Percentiles rank a stretch among this genome's conserved stretches.
These are phyloP conservation scores for Leucoptera coffeella DNA, from an alignment of 2,888 invertebrate species.

Conservation along the genomic window DNA sequence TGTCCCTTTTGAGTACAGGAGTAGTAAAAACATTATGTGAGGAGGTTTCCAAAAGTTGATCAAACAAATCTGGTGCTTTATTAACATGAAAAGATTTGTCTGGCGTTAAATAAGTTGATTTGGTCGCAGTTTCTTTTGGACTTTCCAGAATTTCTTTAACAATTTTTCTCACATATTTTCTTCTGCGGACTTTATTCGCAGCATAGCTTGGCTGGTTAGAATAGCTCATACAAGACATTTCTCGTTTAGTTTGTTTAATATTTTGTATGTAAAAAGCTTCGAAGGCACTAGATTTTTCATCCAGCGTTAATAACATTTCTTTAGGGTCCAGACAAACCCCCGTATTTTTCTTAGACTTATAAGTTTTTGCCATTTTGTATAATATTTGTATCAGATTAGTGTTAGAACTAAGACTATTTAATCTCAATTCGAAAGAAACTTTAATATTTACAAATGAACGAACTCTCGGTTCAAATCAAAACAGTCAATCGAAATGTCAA, in stretches of 20 bases:
- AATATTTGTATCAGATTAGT: too few species aligned
- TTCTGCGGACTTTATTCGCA: conserved; percentile 28
- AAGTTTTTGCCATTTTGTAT: too few species aligned
- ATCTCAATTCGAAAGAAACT: too few species aligned
- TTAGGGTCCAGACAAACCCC: conserved; percentile 18
- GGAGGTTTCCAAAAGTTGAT: conserved; percentile 26
- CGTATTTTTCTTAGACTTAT: conserved; percentile 28
- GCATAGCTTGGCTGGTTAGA: conserved; percentile 15
- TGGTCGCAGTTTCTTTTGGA: conserved; percentile 12
- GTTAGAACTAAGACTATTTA: too few species aligned
- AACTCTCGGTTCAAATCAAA: too few species aligned
- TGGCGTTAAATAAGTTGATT: conserved; percentile 26
- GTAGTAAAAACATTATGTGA: conserved; percentile 5
- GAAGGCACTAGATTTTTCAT: conserved; percentile 27
- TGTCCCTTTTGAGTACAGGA: too few species aligned
- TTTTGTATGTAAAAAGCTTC: conserved; percentile 41
- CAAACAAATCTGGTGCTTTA: conserved; percentile 29
- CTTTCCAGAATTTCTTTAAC: conserved; percentile 18
- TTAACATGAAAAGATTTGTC: conserved; percentile 38
- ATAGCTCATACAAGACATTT: conserved; percentile 21
- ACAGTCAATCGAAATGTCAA: too few species aligned
- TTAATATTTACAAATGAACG: too few species aligned
- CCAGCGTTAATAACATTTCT: conserved; percentile 22
- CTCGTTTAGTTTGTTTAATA: conserved; percentile 37
- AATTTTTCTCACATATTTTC: conserved; percentile 31